Evolutionary conservation across 1,140 invertebrate species (phyloP), one percentile per base, ranked within the genome.

Genomic region (Anastrepha ludens): DNA sequence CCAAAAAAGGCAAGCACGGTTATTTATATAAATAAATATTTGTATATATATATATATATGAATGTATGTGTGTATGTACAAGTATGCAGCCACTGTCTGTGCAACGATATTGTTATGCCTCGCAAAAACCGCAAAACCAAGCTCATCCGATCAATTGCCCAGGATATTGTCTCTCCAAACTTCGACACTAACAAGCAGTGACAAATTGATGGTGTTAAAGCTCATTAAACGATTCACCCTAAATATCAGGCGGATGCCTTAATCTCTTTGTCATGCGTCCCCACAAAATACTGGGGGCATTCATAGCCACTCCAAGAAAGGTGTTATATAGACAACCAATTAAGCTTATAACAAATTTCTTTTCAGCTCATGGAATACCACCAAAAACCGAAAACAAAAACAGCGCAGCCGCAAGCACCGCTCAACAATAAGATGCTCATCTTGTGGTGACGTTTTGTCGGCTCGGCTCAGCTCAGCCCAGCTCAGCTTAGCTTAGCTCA

Each of bases 161-260:
- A 13, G 41, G 41, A 39, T 15, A 85, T 85, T 59, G 74, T 39
- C 4, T 5, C 55, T 3, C 90, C 85, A 47, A 44, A 44, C 29
- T 86, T 60, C 29, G 50, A 62, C 89, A 89, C 91, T 92, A 92
- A 92, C 91, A 90, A 92, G 91, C 90, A 91, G 89, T 92, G 91
- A 92, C 91, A 92, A 92, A 92, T 92, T 92, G 91, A 90, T 91
- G 91, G 91, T 92, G 91, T 92, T 92, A 92, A 92, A 89, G 91
- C 91, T 91, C 91, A 92, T 92, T 92, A 92, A 92, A 88, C 67
- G 47, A 78, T 78, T 74, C 74, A 81, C 17, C 47, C 74, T 55
- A 81, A 81, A 50, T 81, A 17, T 81, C 74, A 81, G 47, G 55
- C 29, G 41, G 74, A 50, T 81, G 74, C 74, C 74, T 81, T 81